These are phyloP conservation scores for Ernsta delagoae DNA, from an alignment of 2,888 invertebrate species.

Conservation along the genomic window DNA sequence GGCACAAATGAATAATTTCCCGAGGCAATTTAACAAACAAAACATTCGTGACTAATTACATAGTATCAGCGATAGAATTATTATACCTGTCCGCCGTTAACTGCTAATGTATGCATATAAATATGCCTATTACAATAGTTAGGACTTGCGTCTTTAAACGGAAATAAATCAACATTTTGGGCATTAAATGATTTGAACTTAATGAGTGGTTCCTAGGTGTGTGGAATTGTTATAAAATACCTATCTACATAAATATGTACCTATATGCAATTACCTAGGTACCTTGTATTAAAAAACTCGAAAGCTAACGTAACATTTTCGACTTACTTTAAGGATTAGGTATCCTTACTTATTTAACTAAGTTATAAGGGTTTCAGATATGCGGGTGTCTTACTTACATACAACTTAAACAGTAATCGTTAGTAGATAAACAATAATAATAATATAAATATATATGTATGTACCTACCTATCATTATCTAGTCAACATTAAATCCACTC, in stretches of 20 bases:
- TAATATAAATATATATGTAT: too few relatives aligned
- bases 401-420: neutral
- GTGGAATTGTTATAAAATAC: neutral
- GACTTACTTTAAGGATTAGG: too few relatives aligned
- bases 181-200: constrained; percentile 27
- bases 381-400: neutral
- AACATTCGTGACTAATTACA: constrained; percentile 32
- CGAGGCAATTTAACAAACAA: constrained; percentile 32
- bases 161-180: constrained; percentile 39
- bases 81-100: constrained; percentile 32
- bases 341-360: too few relatives aligned
- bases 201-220: constrained; percentile 6
- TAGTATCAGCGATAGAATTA: constrained; percentile 33
- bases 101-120: constrained; percentile 20
- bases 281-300: too few relatives aligned
- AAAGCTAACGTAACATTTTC: too few relatives aligned
- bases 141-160: constrained; percentile 29
- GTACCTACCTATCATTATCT: too few relatives aligned
- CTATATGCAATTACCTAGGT: too few relatives aligned
- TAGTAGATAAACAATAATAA: too few relatives aligned
- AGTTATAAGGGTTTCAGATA: too few relatives aligned
- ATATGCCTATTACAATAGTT: constrained; percentile 10
- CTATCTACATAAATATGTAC: too few relatives aligned
- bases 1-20: too few relatives aligned
- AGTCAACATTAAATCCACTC: too few relatives aligned